Evolutionary conservation across 2,888 invertebrate genomes (phyloP).

Genomic region (Platycnemis pennipes): DNA sequence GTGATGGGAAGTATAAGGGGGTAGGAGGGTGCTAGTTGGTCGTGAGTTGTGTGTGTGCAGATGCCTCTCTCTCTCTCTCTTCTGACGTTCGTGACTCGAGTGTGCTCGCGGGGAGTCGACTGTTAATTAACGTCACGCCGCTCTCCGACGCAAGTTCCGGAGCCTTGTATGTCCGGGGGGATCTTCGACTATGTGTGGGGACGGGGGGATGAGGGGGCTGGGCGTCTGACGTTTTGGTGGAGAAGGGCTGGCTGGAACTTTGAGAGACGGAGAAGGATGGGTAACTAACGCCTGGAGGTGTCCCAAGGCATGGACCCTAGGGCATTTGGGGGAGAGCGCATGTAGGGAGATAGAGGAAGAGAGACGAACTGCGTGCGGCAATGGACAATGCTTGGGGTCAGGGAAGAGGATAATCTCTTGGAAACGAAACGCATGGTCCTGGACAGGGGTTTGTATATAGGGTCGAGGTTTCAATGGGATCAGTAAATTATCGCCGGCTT

Average conservation of each 20-base stretch:
- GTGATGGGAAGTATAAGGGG: no score
- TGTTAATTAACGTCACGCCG: slow-evolving; percentile 29
- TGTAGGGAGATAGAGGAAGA: background rate
- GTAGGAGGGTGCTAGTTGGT: no score
- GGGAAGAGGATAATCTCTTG: background rate
- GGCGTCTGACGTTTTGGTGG: no score
- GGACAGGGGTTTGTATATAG: background rate
- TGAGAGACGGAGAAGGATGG: background rate
- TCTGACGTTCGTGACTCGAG: background rate
- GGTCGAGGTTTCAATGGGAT: background rate
- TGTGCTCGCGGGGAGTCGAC: background rate
- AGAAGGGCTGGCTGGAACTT: background rate
- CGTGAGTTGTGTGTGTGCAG: no score
- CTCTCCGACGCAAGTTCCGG: background rate
- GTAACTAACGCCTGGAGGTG: background rate
- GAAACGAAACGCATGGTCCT: background rate
- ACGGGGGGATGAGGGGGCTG: background rate
- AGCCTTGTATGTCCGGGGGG: slow-evolving; percentile 5
- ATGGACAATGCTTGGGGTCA: background rate
- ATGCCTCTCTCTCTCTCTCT: no score
- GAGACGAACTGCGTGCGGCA: background rate
- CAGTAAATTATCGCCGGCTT: background rate
- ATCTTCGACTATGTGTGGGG: background rate
- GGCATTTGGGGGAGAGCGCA: background rate
- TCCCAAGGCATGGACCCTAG: background rate